These are phyloP conservation scores for Clarias pachynema DNA, from an alignment of 2,797 vertebrate species.

Conservation along the genomic window DNA sequence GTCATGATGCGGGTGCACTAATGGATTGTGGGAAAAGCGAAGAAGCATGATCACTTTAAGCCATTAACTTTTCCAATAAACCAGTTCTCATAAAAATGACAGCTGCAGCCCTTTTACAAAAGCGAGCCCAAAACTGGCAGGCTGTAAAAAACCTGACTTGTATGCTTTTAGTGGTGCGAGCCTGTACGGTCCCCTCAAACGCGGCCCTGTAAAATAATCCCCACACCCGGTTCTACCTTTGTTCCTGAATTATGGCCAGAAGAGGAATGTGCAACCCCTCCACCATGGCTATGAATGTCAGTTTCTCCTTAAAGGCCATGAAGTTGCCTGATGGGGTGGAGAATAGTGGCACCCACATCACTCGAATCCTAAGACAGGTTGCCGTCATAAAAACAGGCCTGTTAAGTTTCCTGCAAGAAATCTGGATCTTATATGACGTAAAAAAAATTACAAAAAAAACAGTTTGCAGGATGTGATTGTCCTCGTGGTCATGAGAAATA, in stretches of 20 bases:
- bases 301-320: conserved; percentile 74
- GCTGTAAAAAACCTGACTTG: conserved; percentile 76
- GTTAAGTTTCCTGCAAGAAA: neutral
- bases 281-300: conserved; percentile 61
- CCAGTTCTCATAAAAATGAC: conserved; percentile 80
- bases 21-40: conserved; percentile 14
- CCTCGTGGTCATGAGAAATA: neutral
- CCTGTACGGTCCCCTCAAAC: conserved; percentile 57
- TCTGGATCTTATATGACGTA: neutral
- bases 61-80: conserved; percentile 78
- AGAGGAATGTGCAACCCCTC: conserved; percentile 61
- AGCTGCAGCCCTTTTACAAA: conserved; percentile 76
- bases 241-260: conserved; percentile 75
- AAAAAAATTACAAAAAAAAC: neutral
- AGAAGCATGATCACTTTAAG: conserved; percentile 72
- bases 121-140: conserved; percentile 76
- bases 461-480: neutral
- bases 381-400: neutral
- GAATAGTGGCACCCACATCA: conserved; percentile 25
- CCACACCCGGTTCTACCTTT: conserved; percentile 71
- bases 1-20: no score
- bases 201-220: conserved; percentile 58
- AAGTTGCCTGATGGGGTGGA: conserved; percentile 67
- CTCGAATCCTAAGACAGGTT: neutral
- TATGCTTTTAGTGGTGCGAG: conserved; percentile 70